Evolutionary conservation across 2,113 vertebrate genomes (phyloP).

Genomic region (Calypte anna): DNA sequence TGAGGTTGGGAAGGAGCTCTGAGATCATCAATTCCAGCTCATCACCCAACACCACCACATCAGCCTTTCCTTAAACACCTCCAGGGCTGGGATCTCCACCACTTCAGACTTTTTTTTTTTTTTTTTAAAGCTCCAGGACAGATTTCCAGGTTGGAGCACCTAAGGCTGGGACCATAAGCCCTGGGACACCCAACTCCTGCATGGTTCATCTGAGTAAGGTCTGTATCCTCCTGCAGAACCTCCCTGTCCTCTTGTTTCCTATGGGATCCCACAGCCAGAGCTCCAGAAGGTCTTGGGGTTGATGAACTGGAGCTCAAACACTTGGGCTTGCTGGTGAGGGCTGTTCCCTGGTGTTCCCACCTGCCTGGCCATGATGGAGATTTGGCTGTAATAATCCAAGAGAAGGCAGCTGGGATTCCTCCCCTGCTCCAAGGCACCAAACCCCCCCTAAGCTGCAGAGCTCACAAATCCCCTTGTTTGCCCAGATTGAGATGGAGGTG

Average conservation of each 20-base stretch:
- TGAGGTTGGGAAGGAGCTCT: too few relatives aligned
- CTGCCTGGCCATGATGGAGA: rapidly evolving
- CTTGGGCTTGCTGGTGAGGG: neutral
- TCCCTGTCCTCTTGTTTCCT: neutral
- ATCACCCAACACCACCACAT: too few relatives aligned
- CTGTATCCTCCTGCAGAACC: neutral
- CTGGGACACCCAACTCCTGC: neutral
- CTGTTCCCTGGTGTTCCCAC: neutral
- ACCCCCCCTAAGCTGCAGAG: neutral
- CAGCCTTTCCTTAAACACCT: too few relatives aligned
- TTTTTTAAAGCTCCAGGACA: neutral
- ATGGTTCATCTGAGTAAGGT: neutral
- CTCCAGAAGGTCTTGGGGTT: neutral
- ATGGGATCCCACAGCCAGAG: neutral
- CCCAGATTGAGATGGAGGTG: neutral
- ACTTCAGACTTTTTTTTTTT: too few relatives aligned
- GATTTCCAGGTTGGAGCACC: neutral
- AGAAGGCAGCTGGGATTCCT: neutral
- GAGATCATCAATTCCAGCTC: too few relatives aligned
- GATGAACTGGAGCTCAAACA: neutral
- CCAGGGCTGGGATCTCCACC: too few relatives aligned
- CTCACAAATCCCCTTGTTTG: neutral
- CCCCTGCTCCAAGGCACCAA: neutral
- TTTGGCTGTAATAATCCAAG: neutral
- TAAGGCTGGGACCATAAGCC: neutral